Percentiles rank a stretch among this genome's conserved stretches.
Evolutionary conservation across 1,140 invertebrate species (phyloP).

Genomic region (Ylistrum balloti): DNA sequence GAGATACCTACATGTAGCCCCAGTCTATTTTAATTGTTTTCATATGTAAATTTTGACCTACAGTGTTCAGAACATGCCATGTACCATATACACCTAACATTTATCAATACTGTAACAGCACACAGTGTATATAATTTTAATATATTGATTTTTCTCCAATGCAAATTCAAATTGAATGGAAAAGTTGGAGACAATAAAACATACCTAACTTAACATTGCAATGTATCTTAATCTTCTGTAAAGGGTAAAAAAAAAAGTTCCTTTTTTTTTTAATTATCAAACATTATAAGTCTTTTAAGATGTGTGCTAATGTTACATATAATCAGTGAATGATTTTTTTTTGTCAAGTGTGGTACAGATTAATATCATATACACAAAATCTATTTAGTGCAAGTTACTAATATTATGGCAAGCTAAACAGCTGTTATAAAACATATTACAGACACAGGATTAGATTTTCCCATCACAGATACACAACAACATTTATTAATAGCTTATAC

Average conservation of each 20-base stretch:
- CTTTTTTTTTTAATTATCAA: not conserved
- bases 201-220: not conserved
- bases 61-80: not conserved
- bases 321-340: not conserved
- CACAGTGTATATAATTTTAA: not conserved
- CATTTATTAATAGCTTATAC: no score
- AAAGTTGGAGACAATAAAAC: no score
- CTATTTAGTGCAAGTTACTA: not conserved
- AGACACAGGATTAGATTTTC: not conserved
- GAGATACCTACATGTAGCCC: no score
- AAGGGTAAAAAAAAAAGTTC: not conserved
- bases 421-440: no score
- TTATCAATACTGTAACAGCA: not conserved
- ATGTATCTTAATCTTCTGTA: not conserved
- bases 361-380: not conserved
- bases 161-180: not conserved
- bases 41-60: slow-evolving; percentile 24
- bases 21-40: not conserved
- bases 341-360: not conserved
- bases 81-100: not conserved
- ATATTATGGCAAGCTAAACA: not conserved
- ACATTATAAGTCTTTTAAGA: not conserved
- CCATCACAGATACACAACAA: not conserved
- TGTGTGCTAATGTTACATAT: not conserved
- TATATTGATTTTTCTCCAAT: not conserved